phyloP scores from a whole-genome alignment of 2,888 invertebrate genomes.

The Thysanoteuthis rhombus region DNA sequence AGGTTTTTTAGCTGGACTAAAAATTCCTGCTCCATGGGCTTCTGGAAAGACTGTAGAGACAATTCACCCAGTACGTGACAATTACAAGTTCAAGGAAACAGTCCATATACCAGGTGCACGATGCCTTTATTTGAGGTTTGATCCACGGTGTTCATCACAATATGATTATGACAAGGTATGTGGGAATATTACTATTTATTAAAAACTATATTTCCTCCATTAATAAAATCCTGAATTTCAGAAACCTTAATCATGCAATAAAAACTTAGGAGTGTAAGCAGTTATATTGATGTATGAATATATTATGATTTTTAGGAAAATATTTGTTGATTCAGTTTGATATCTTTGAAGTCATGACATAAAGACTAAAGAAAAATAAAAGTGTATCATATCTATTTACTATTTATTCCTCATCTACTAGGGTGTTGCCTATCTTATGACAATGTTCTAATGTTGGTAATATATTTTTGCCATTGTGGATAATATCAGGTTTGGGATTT shows the following conservation, averaged over 20 bases:
- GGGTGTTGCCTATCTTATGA: too few species aligned
- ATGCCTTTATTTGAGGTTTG: constrained; percentile 66
- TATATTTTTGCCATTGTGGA: too few species aligned
- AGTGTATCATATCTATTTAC: too few species aligned
- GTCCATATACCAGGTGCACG: constrained; percentile 67
- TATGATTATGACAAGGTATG: constrained; percentile 68
- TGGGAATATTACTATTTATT: background rate
- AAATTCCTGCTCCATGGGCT: constrained; percentile 68
- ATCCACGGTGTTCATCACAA: constrained; percentile 66
- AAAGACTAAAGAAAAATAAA: too few species aligned
- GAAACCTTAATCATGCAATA: background rate
- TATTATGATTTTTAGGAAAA: background rate
- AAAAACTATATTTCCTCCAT: background rate
- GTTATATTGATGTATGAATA: background rate
- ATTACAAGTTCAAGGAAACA: constrained; percentile 67
- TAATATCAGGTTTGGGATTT: too few species aligned
- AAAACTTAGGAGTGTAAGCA: background rate
- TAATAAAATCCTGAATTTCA: background rate
- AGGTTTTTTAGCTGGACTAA: constrained; percentile 64
- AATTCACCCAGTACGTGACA: constrained; percentile 67
- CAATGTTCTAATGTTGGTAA: too few species aligned
- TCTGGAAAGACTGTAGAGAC: constrained; percentile 66
- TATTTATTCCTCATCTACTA: too few species aligned
- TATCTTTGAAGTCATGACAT: too few species aligned
- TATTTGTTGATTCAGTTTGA: too few species aligned